Conservation (phyloP, 1,140 invertebrate species). For the Callitettix versicolor region DNA sequence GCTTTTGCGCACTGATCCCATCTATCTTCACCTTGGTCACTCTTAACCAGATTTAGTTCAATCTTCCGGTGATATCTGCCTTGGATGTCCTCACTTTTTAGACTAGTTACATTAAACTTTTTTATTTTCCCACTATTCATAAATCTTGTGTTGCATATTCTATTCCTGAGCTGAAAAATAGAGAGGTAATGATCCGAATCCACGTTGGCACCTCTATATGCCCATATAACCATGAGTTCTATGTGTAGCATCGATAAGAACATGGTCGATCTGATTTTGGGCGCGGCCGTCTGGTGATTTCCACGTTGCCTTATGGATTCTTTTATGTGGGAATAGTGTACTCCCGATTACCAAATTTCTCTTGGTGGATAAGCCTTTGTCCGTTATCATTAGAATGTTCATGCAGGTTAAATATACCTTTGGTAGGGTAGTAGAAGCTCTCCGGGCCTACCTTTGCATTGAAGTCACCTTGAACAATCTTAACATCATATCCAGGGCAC, state of each 20-base stretch:
- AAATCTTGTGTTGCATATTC: constrained; percentile 18
- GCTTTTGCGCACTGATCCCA: constrained; percentile 4
- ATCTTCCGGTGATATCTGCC: background rate
- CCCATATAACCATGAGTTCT: no score
- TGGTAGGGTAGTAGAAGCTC: constrained; percentile 6
- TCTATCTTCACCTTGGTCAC: background rate
- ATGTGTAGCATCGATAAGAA: constrained; percentile 16
- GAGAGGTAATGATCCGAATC: constrained; percentile 9
- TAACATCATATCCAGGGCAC: constrained; percentile 16
- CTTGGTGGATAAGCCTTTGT: constrained; percentile 16
- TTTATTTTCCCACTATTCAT: constrained; percentile 14
- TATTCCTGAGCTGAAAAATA: constrained; percentile 16
- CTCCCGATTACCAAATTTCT: constrained; percentile 21
- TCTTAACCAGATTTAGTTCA: background rate
- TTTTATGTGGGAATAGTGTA: constrained; percentile 19
- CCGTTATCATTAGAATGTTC: constrained; percentile 20
- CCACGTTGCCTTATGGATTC: constrained; percentile 23
- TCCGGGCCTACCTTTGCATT: constrained; percentile 21
- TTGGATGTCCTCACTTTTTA: background rate
- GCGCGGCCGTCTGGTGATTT: constrained; percentile 16
- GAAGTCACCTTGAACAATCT: constrained; percentile 16
- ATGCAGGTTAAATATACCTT: constrained; percentile 30
- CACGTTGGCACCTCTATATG: no score
- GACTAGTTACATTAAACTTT: constrained; percentile 1
- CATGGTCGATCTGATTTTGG: constrained; percentile 22